Evolutionary conservation across 1,140 invertebrate species (phyloP), one percentile per base, ranked within the genome.

Genomic region (Ips typographus): DNA sequence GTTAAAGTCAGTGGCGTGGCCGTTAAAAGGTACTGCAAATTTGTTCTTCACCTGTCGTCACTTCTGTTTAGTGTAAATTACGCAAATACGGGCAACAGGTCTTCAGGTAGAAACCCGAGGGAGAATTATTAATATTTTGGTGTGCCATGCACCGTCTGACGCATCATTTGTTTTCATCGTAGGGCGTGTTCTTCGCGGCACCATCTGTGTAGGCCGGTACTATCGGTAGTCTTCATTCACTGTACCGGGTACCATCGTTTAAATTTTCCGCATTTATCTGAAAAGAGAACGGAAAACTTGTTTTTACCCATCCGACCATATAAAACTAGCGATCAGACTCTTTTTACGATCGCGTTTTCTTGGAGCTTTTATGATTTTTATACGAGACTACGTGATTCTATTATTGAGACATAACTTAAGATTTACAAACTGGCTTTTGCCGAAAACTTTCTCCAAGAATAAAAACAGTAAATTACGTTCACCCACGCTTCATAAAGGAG

Each of bases 91-190:
- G 59, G 60, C 44, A 40, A 22, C 47, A 51, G 40, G 44, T 51
- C 59, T 60, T 63, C 60, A 63, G 60, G 60, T 63, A 63, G 60
- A 63, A 63, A 61, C 40, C 43, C 58, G 7, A 36, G 8, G 43
- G 22, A 22, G 59, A 61, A 63, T 63, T 63, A 63, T 63, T 63
- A 63, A 63, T 63, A 63, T 63, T 60, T 55, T 63, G 40, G 37
- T 63, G 36, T 63, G 60, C 44, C 60, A 63, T 63, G 60, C 60
- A 63, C 60, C 60, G 60, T 51, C 60, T 63, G 60, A 63, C 60
- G 60, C 60, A 63, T 63, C 60, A 63, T 63, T 63, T 63, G 60
- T 63, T 63, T 63, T 47, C 38, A 51, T 41, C 22, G 22, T 52
- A 63, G 60, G 60, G 60, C 60, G 60, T 63, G 60, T 51, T 44